Percentiles rank a stretch among this genome's conserved stretches.
These are phyloP conservation scores for Galemys pyrenaicus DNA, from an alignment of 2,113 vertebrate genomes.

Conservation along the genomic window DNA sequence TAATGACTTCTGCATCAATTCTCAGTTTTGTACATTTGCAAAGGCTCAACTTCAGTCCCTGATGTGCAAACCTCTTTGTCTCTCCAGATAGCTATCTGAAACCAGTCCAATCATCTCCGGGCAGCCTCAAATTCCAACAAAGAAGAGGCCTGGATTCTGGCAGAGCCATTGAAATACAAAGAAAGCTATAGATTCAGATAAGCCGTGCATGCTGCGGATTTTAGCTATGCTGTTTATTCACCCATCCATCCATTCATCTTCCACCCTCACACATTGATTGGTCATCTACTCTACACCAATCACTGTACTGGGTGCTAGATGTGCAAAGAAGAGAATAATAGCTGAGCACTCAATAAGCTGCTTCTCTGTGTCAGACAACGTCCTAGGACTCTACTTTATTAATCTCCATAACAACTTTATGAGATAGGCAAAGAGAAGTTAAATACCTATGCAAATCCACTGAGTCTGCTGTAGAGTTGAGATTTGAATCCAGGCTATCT, in stretches of 20 bases:
- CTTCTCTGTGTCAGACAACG: not conserved
- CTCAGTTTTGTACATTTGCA: constrained; percentile 55
- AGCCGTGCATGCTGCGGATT: not conserved
- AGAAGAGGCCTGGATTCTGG: constrained; percentile 61
- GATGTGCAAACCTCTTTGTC: constrained; percentile 71
- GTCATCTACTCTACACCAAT: not conserved
- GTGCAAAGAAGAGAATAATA: not conserved
- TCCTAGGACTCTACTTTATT: not conserved
- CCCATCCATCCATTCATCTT: not conserved
- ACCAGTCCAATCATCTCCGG: constrained; percentile 25
- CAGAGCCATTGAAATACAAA: not conserved
- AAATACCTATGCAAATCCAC: not conserved
- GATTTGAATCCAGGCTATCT: not conserved
- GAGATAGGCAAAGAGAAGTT: not conserved
- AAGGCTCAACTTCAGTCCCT: constrained; percentile 65
- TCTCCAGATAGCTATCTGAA: constrained; percentile 71
- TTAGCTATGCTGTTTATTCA: not conserved
- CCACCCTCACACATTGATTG: not conserved
- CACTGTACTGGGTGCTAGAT: not conserved
- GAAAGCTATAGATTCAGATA: constrained; percentile 21
- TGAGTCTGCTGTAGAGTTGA: not conserved
- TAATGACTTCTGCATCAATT: constrained; percentile 74
- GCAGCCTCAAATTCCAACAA: constrained; percentile 57
- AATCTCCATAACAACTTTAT: not conserved
- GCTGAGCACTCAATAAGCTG: not conserved